Percentiles rank a stretch among this genome's conserved stretches.
phyloP scores from a whole-genome alignment of 2,888 invertebrate species.

The Cacoxenus indagator region DNA sequence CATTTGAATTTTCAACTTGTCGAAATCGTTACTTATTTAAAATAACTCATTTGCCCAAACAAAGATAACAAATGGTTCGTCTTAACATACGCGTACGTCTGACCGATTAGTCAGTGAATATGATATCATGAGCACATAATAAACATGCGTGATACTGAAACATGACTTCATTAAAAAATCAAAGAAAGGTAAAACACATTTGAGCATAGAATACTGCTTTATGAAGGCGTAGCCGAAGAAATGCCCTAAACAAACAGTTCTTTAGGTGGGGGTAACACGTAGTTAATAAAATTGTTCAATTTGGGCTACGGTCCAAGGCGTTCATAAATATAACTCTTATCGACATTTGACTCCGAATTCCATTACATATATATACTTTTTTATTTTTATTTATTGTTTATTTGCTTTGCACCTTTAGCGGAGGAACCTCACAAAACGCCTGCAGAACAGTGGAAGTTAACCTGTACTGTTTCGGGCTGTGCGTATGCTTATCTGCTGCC shows the following conservation, averaged over 20 bases:
- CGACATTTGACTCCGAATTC: not conserved
- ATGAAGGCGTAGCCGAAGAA: not conserved
- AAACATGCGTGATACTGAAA: not conserved
- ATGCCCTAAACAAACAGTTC: not conserved
- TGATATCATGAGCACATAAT: not conserved
- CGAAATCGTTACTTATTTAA: not conserved
- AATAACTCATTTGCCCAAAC: not conserved
- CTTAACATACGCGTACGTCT: not conserved
- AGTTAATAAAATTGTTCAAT: not conserved
- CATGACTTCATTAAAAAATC: conserved; percentile 2
- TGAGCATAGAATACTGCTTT: not conserved
- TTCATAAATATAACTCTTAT: not conserved
- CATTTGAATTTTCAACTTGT: not conserved
- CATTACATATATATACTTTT: not conserved
- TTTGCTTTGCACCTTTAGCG: conserved; percentile 17
- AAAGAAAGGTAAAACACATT: too few relatives aligned
- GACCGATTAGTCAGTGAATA: conserved; percentile 15
- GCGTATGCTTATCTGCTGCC: conserved; percentile 34
- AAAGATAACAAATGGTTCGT: not conserved
- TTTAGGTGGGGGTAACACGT: not conserved
- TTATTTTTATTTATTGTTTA: not conserved
- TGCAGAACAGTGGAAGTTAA: not conserved
- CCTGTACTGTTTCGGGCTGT: not conserved
- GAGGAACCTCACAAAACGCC: not conserved
- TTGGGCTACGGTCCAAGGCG: not conserved